A percentile compares a stretch with the other conserved stretches of the same genome.
These are phyloP conservation scores for Strix uralensis DNA, from an alignment of 2,113 vertebrate genomes.

Conservation along the genomic window DNA sequence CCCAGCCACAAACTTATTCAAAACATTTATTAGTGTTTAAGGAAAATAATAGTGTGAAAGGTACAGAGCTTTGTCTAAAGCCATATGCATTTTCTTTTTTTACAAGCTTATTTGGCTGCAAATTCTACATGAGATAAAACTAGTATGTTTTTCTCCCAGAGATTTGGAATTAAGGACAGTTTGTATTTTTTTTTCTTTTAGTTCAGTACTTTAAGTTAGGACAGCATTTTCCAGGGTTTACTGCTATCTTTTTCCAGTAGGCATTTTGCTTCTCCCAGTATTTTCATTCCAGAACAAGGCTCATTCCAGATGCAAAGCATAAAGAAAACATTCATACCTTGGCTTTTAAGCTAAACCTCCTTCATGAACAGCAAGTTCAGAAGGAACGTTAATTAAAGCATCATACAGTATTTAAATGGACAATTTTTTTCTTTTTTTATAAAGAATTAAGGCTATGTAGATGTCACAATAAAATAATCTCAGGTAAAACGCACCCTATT, in stretches of 20 bases:
- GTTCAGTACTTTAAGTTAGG: slow-evolving; percentile 37
- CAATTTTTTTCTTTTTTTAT: neutral
- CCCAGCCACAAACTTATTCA: slow-evolving; percentile 14
- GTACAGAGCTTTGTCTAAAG: slow-evolving; percentile 56
- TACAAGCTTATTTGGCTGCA: slow-evolving; percentile 43
- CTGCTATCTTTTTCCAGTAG: slow-evolving; percentile 50
- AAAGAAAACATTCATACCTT: slow-evolving; percentile 69
- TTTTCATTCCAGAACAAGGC: slow-evolving; percentile 60
- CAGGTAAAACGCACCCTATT: slow-evolving; percentile 46
- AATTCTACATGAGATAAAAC: slow-evolving; percentile 50
- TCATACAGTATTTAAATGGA: slow-evolving; percentile 47
- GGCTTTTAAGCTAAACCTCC: slow-evolving; percentile 70
- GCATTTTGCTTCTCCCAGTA: slow-evolving; percentile 23
- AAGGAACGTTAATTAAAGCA: slow-evolving; percentile 54
- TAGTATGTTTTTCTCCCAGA: slow-evolving; percentile 52
- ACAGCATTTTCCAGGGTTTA: slow-evolving; percentile 51
- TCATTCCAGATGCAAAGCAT: slow-evolving; percentile 59
- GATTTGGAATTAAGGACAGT: slow-evolving; percentile 50
- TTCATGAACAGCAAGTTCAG: slow-evolving; percentile 63
- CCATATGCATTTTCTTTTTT: slow-evolving; percentile 16
- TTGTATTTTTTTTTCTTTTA: neutral
- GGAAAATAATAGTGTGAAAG: slow-evolving; percentile 65
- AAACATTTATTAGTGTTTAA: slow-evolving; percentile 70
- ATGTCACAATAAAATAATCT: slow-evolving; percentile 49
- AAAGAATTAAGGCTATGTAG: slow-evolving; percentile 70